Evolutionary conservation across 2,888 invertebrate species (phyloP).

Genomic region (Sipha maydis): DNA sequence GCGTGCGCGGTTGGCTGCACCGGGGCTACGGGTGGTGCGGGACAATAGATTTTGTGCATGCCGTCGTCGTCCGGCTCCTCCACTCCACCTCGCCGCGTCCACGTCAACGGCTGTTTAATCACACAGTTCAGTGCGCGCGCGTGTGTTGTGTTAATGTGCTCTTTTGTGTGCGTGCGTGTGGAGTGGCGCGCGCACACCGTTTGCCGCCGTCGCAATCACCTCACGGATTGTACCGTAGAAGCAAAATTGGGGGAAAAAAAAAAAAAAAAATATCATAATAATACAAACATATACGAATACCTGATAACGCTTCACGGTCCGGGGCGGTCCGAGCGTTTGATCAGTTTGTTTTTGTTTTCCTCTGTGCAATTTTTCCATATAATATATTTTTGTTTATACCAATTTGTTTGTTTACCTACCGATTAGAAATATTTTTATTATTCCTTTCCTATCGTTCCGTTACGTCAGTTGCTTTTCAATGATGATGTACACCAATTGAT

Average conservation of each 20-base stretch:
- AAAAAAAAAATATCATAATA: background rate
- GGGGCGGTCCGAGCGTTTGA: background rate
- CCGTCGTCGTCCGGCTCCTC: background rate
- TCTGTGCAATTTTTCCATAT: conserved; percentile 30
- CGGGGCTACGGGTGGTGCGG: background rate
- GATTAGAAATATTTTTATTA: too few species aligned
- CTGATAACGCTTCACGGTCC: conserved; percentile 58
- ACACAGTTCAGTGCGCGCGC: background rate
- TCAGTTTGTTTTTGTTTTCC: conserved; percentile 49
- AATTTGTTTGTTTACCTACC: too few species aligned
- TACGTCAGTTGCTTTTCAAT: too few species aligned
- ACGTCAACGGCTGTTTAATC: background rate
- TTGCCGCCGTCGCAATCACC: conserved; percentile 36
- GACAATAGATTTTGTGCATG: conserved; percentile 51
- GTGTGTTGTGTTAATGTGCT: background rate
- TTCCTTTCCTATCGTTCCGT: too few species aligned
- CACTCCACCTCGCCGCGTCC: background rate
- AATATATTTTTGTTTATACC: background rate
- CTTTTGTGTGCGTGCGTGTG: background rate
- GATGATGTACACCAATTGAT: too few species aligned
- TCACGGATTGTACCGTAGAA: background rate
- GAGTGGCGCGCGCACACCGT: conserved; percentile 10
- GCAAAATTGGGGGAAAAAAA: background rate
- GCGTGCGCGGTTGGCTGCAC: conserved; percentile 24
- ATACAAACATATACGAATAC: conserved; percentile 10